phyloP scores from a whole-genome alignment of 2,888 invertebrate genomes.

The Bombyx huttoni region DNA sequence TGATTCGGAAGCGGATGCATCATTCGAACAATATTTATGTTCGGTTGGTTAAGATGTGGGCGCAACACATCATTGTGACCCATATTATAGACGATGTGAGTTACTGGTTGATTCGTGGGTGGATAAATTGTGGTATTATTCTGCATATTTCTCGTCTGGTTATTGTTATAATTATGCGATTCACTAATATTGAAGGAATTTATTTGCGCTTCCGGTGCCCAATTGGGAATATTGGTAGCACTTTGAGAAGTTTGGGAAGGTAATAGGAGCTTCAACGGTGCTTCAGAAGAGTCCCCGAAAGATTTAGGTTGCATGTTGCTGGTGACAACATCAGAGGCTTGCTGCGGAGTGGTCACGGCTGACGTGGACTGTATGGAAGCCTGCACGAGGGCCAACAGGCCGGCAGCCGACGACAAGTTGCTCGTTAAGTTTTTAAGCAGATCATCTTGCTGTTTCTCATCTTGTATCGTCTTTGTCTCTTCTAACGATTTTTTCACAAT shows the following conservation, averaged over 20 bases:
- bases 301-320: conserved; percentile 42
- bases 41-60: not conserved
- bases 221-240: conserved; percentile 1
- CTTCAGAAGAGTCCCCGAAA: conserved; percentile 43
- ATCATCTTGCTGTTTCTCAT: conserved; percentile 8
- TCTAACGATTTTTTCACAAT: conserved; percentile 62
- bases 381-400: conserved; percentile 50
- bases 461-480: conserved; percentile 25
- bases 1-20: not conserved
- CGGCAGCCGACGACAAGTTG: conserved; percentile 42
- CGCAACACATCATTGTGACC: not conserved
- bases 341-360: conserved; percentile 1
- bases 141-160: not conserved
- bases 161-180: conserved; percentile 18
- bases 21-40: not conserved
- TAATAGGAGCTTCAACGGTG: conserved; percentile 5
- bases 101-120: no score
- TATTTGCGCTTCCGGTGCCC: not conserved
- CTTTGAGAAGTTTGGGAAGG: no score
- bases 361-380: conserved; percentile 41
- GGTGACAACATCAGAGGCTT: conserved; percentile 25
- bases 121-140: not conserved
- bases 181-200: conserved; percentile 7
- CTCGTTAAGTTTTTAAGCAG: conserved; percentile 15
- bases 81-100: not conserved